These are phyloP conservation scores for Tanytarsus gracilentus DNA, from an alignment of 2,888 invertebrate species.

Conservation along the genomic window DNA sequence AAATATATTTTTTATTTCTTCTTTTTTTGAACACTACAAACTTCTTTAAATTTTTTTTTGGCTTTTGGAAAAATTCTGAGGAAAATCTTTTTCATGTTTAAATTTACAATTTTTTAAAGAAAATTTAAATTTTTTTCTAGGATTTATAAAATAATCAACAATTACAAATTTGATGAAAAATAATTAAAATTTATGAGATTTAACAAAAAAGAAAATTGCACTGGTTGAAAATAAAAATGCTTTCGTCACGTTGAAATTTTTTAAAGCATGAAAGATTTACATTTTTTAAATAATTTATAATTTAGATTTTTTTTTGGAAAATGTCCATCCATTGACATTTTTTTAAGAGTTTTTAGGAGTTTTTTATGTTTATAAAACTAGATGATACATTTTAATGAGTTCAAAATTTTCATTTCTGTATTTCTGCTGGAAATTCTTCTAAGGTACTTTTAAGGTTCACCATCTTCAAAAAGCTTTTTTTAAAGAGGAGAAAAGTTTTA, in stretches of 20 bases:
- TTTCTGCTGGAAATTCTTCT: too few species aligned
- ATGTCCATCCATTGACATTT: too few species aligned
- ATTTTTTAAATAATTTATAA: background rate
- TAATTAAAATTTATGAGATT: background rate
- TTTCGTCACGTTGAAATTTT: background rate
- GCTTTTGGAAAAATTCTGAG: background rate
- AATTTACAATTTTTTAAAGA: background rate
- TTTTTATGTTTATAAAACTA: too few species aligned
- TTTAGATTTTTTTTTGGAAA: constrained; percentile 1
- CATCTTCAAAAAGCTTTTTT: too few species aligned
- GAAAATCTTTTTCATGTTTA: background rate
- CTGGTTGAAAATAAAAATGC: background rate
- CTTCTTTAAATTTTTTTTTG: constrained; percentile 3
- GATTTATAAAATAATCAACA: constrained; percentile 3
- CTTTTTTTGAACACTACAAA: constrained; percentile 4
- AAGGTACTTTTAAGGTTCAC: too few species aligned
- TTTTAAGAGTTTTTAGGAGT: too few species aligned
- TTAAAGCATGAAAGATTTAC: background rate
- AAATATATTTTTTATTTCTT: constrained; percentile 10
- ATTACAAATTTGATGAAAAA: background rate
- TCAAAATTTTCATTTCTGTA: too few species aligned
- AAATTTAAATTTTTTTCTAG: background rate
- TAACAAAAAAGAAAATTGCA: background rate
- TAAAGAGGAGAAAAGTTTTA: too few species aligned
- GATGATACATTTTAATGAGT: too few species aligned